Percentiles rank a stretch among this genome's conserved stretches.
Conservation (phyloP, 2,888 invertebrate species). For the Sinelater perroti region DNA sequence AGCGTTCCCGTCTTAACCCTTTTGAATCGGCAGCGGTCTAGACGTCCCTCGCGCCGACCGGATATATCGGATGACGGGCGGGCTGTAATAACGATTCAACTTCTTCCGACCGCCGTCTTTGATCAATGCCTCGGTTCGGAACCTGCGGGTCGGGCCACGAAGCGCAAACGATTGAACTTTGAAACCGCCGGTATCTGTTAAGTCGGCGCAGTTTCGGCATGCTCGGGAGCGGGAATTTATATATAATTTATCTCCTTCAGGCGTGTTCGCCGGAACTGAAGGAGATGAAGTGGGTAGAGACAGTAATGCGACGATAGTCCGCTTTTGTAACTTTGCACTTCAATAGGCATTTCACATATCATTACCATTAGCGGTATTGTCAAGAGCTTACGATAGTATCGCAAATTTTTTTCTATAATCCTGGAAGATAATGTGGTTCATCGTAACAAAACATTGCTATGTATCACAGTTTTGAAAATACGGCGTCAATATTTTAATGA, state of each 20-base stretch:
- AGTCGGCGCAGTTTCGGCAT: constrained; percentile 29
- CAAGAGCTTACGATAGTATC: no score
- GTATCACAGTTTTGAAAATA: no score
- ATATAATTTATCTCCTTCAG: constrained; percentile 5
- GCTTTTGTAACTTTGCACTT: no score
- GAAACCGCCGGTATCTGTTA: constrained; percentile 36
- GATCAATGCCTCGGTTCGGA: constrained; percentile 41
- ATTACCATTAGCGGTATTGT: no score
- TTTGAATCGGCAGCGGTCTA: constrained; percentile 28
- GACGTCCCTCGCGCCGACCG: constrained; percentile 35
- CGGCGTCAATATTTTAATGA: no score
- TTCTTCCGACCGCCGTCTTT: constrained; percentile 44
- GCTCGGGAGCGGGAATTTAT: constrained; percentile 5
- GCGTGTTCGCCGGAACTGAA: no score
- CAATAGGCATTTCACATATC: no score
- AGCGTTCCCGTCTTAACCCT: constrained; percentile 20
- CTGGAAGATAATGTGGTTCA: no score
- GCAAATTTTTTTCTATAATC: no score
- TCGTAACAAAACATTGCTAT: no score
- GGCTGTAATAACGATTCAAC: constrained; percentile 44
- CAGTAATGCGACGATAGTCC: no score
- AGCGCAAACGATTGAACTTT: constrained; percentile 38
- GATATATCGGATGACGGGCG: constrained; percentile 44
- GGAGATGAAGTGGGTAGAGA: no score
- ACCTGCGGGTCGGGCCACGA: constrained; percentile 37